These are phyloP conservation scores for Onthophagus taurus DNA, from an alignment of 1,140 invertebrate species.

Conservation along the genomic window DNA sequence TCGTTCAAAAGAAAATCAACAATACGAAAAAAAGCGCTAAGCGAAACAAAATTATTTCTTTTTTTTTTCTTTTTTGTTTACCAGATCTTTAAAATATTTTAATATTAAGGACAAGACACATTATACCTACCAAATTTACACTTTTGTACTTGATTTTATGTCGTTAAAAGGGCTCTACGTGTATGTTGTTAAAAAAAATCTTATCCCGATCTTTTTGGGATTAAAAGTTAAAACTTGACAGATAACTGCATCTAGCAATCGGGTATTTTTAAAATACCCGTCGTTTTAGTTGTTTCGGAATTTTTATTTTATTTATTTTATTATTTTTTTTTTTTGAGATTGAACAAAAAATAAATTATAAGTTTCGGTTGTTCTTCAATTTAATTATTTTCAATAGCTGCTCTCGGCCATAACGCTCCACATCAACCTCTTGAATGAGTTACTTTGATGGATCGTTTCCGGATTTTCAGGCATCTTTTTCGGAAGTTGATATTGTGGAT, in stretches of 20 bases:
- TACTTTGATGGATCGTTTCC: conserved; percentile 78
- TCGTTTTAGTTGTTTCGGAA: conserved; percentile 10
- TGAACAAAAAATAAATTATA: neutral
- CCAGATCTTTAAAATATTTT: no score
- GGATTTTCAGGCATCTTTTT: conserved; percentile 11
- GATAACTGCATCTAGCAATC: conserved; percentile 16
- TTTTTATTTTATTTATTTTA: neutral
- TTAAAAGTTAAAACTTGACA: conserved; percentile 17
- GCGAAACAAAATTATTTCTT: no score
- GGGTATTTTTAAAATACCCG: conserved; percentile 27
- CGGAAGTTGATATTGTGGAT: conserved; percentile 7
- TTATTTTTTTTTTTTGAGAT: neutral
- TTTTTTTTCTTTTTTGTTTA: no score
- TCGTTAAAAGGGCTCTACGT: conserved; percentile 23
- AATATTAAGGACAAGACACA: no score
- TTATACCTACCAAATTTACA: conserved; percentile 22
- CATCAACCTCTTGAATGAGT: conserved; percentile 87
- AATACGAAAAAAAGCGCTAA: no score
- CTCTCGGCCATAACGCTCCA: conserved; percentile 73
- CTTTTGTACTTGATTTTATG: conserved; percentile 12
- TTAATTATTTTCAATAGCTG: conserved; percentile 49
- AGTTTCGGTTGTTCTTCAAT: neutral
- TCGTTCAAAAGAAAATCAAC: no score
- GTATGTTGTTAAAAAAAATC: conserved; percentile 17
- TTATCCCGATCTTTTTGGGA: neutral